Conservation (phyloP, 2,797 vertebrate species). For the Crenichthys baileyi region DNA sequence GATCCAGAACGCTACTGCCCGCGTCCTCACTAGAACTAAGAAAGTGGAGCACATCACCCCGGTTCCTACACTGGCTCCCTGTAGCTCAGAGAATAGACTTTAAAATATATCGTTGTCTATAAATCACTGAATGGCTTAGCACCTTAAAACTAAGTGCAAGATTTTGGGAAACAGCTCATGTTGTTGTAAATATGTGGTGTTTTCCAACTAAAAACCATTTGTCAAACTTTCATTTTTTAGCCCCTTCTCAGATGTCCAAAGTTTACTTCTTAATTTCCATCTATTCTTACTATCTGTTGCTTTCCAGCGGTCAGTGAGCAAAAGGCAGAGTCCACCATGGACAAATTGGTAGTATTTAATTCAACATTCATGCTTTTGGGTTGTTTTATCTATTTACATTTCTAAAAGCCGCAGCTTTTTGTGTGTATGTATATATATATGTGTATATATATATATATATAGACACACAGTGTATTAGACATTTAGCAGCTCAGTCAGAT, state of each 20-base stretch:
- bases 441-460: too few species aligned
- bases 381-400: too few species aligned
- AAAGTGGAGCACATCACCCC: too few species aligned
- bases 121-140: too few species aligned
- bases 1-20: too few species aligned
- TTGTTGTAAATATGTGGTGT: not conserved
- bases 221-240: not conserved
- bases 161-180: not conserved
- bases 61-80: too few species aligned
- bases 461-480: not conserved
- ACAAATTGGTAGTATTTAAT: too few species aligned
- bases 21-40: too few species aligned
- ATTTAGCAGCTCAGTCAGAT: slow-evolving; percentile 13
- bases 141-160: not conserved
- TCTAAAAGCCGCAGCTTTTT: too few species aligned
- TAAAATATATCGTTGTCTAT: too few species aligned
- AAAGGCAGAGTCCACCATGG: not conserved
- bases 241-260: not conserved
- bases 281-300: not conserved
- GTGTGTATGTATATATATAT: too few species aligned
- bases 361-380: not conserved
- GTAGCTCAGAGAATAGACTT: too few species aligned
- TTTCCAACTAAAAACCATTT: not conserved
- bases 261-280: not conserved
- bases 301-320: not conserved